Base-by-base conservation (phyloP, 1,140 invertebrate species). In the Laupala kohalensis region DNA sequence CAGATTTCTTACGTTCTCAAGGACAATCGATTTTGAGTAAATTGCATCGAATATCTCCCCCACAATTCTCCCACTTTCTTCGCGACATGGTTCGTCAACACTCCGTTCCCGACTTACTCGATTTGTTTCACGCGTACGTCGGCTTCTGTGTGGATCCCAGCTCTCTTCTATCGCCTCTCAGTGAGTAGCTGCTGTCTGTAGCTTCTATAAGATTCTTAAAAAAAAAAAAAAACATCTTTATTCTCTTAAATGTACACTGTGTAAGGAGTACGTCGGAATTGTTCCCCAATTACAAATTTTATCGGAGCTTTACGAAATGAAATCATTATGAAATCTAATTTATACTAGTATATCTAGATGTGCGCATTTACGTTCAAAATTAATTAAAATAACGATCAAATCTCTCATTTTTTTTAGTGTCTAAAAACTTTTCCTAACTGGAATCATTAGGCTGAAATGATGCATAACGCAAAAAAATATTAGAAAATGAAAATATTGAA, bases 61-160 rank as follows among this genome's bases (percentile, higher is more conserved):
- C 86, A 68, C 86, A 89, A 71, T 92, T 93, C 76, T 93, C 94
- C 30, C 84, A 85, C 63, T 96, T 92, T 74, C 81, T 98, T 19
- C 85, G 88, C 72, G 85, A 90, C 64, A 90, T 94, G 81, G 89
- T 97, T 0, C 87, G 87, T 67, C 86, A 85, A 5, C 88, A 91
- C 29, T 86, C 91, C 0, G 81, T 98, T 25, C 82, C 88, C 3
- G 94, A 96, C 69, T 86, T 97, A 13, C 79, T 99, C 4, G 96
- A 98, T 77, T 93, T 97, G 77, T 90, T 99, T 65, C 97, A 99
- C 80, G 88, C 95, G 5, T 95, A 97, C 76, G 86, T 97, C 62
- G 95, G 94, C 23, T 99, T 96, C 80, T 99, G 97, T 81, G 86
- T 93, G 67, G 96, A 98, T 81, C 92, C 93, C 27, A 88, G 88